Conservation (phyloP, 2,113 vertebrate species). For the Lepisosteus oculatus region DNA sequence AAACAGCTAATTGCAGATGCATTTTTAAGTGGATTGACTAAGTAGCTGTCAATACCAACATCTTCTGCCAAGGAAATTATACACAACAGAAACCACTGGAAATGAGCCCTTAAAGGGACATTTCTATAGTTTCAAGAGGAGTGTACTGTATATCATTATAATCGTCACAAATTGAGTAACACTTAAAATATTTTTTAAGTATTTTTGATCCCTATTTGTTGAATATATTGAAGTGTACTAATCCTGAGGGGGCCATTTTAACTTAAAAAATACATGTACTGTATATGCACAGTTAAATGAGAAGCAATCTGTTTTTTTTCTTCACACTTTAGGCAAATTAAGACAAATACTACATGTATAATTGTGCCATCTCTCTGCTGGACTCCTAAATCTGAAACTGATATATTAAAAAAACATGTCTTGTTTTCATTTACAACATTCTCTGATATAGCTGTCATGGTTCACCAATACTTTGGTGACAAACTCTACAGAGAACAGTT, state of each 20-base stretch:
- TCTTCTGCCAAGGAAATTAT: constrained; percentile 48
- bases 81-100: constrained; percentile 20
- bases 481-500: background rate
- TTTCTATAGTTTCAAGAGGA: constrained; percentile 9
- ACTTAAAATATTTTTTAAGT: background rate
- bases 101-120: constrained; percentile 37
- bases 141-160: background rate
- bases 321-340: constrained; percentile 21
- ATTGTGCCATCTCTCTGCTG: background rate
- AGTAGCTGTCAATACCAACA: constrained; percentile 57
- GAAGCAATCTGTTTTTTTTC: constrained; percentile 14
- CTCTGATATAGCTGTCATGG: background rate
- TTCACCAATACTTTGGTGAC: background rate
- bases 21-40: constrained; percentile 62
- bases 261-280: constrained; percentile 21
- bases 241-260: constrained; percentile 15
- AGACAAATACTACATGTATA: constrained; percentile 13
- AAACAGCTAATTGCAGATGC: constrained; percentile 59
- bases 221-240: constrained; percentile 16
- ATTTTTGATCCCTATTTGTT: constrained; percentile 3
- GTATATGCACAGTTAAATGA: constrained; percentile 7
- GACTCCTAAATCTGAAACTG: background rate
- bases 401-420: too few relatives aligned
- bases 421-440: background rate
- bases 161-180: background rate